phyloP scores from a whole-genome alignment of 2,888 invertebrate genomes.

The Dasysyrphus albostriatus region DNA sequence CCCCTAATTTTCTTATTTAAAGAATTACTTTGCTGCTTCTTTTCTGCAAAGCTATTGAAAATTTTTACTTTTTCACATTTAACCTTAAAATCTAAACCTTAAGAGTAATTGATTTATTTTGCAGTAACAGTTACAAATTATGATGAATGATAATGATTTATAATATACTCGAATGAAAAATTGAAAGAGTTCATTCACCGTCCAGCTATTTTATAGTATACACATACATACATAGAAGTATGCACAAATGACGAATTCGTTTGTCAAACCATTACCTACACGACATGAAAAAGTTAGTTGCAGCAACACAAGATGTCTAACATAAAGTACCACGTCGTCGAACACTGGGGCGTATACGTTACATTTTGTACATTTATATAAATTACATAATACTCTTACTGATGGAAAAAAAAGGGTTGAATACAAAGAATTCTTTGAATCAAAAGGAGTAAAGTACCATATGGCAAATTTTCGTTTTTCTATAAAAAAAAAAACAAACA shows the following conservation, averaged over 20 bases:
- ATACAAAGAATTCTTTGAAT: not conserved
- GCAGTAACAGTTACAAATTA: conserved; percentile 62
- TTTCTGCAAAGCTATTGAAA: not conserved
- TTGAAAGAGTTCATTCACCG: conserved; percentile 47
- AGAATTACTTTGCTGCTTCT: not conserved
- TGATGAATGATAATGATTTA: conserved; percentile 59
- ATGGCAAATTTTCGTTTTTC: conserved; percentile 56
- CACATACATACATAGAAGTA: not conserved
- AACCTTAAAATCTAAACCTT: not conserved
- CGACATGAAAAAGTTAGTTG: conserved; percentile 39
- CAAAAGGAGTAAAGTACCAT: not conserved
- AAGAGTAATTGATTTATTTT: conserved; percentile 60
- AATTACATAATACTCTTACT: conserved; percentile 42
- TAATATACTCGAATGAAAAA: conserved; percentile 54
- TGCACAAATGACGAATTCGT: not conserved
- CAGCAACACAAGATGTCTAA: conserved; percentile 26
- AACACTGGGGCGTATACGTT: conserved; percentile 41
- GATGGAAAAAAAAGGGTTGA: conserved; percentile 11
- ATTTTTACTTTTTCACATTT: not conserved
- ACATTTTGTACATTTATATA: conserved; percentile 56
- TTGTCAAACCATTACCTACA: conserved; percentile 34
- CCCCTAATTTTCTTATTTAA: too few relatives aligned
- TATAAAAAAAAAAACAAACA: conserved; percentile 57
- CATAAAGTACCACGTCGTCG: conserved; percentile 26
- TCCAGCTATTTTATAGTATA: conserved; percentile 1